Conservation (phyloP, 1,140 invertebrate species). For the Drosophila guanche region DNA sequence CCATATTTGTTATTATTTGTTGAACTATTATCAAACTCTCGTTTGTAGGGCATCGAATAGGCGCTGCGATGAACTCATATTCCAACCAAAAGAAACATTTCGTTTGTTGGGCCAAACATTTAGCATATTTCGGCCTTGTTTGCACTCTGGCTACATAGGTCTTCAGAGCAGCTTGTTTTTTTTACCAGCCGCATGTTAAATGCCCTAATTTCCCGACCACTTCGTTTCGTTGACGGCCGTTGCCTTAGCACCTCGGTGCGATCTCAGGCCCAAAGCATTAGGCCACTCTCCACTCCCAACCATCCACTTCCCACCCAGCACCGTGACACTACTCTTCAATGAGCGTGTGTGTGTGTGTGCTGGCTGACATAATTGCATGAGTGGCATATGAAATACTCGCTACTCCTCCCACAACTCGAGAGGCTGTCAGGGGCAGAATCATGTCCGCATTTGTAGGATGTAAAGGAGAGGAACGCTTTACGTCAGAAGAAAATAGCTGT, state of each 20-base stretch:
- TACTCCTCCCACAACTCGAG: conserved; percentile 28
- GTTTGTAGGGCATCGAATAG: neutral
- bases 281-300: neutral
- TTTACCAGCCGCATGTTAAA: conserved; percentile 67
- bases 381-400: conserved; percentile 36
- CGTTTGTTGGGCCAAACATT: conserved; percentile 51
- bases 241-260: conserved; percentile 63
- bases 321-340: neutral
- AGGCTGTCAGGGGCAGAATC: conserved; percentile 38
- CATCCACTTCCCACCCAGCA: neutral
- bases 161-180: conserved; percentile 10
- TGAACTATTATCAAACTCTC: too few relatives aligned
- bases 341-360: conserved; percentile 13
- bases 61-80: neutral
- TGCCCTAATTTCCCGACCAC: conserved; percentile 68
- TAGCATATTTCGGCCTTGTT: conserved; percentile 56
- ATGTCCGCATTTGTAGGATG: conserved; percentile 1
- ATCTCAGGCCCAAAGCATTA: conserved; percentile 23
- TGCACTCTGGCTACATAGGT: conserved; percentile 9
- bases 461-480: neutral
- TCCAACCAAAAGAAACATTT: neutral
- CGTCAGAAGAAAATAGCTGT: too few relatives aligned
- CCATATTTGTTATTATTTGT: too few relatives aligned
- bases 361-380: conserved; percentile 43
- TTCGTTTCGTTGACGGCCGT: conserved; percentile 18